Conservation (phyloP, 2,797 vertebrate genomes). For the Sebastes hubbsi region DNA sequence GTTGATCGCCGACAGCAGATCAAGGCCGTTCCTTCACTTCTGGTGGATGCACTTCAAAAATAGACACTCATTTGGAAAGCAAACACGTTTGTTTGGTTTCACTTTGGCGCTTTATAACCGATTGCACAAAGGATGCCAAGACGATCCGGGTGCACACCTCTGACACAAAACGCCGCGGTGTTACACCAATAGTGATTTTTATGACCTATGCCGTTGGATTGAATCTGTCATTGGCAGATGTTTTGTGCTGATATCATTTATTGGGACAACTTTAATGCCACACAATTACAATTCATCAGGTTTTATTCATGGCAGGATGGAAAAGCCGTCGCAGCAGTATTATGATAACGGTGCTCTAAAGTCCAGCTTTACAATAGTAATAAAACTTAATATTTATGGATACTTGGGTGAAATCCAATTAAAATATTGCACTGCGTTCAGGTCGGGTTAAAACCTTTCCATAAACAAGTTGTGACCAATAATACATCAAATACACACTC, state of each 20-base stretch:
- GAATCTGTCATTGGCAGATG: conserved; percentile 10
- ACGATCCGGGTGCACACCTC: neutral
- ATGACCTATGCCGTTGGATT: neutral
- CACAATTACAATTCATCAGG: conserved; percentile 19
- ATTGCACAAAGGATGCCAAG: neutral
- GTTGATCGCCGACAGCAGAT: conserved; percentile 56
- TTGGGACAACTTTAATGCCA: conserved; percentile 10
- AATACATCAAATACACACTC: neutral
- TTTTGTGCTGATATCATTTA: conserved; percentile 28
- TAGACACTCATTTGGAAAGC: conserved; percentile 19
- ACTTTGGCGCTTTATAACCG: neutral
- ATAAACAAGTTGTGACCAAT: neutral
- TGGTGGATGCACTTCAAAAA: conserved; percentile 32
- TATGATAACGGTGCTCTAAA: conserved; percentile 14
- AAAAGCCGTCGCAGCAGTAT: conserved; percentile 15
- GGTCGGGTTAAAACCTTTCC: neutral
- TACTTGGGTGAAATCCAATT: conserved; percentile 7
- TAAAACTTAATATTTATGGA: conserved; percentile 46
- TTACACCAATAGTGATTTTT: neutral
- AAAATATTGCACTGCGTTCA: conserved; percentile 14
- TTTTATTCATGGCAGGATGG: conserved; percentile 17
- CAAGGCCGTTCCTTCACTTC: conserved; percentile 25
- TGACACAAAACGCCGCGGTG: neutral
- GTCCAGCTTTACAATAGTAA: conserved; percentile 12
- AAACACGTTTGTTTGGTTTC: conserved; percentile 38